Evolutionary conservation across 2,888 invertebrate species (phyloP).

Genomic region (Lottia gigantea): DNA sequence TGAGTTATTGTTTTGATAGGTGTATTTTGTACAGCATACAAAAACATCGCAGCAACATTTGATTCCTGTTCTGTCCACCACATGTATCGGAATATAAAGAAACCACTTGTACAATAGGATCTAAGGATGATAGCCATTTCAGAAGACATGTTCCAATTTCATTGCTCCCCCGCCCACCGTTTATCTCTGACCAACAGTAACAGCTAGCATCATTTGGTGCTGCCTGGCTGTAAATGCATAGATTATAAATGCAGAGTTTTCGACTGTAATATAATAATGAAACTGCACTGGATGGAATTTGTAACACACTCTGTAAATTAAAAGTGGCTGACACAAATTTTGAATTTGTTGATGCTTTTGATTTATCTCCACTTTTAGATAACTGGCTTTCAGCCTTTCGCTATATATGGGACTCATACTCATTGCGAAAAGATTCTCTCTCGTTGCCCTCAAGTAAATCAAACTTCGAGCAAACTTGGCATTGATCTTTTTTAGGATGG

Average conservation of each 20-base stretch:
- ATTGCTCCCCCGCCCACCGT: conserved; percentile 3
- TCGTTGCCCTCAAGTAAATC: no score
- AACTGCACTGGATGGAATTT: no score
- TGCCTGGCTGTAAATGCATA: neutral
- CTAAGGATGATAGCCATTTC: neutral
- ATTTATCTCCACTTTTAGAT: no score
- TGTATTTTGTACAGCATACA: neutral
- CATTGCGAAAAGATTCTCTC: no score
- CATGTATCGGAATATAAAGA: conserved; percentile 4
- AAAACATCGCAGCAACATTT: conserved; percentile 12
- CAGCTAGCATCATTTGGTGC: conserved; percentile 4
- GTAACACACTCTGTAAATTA: no score
- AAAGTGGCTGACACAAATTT: conserved; percentile 10
- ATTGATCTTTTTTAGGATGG: conserved; percentile 12
- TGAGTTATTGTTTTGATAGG: neutral
- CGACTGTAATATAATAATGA: no score
- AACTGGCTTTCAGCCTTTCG: no score
- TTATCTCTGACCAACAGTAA: conserved; percentile 10
- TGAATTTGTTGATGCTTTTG: neutral
- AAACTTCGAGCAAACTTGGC: neutral
- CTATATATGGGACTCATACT: no score
- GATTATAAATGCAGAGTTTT: conserved; percentile 13
- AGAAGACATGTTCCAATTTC: conserved; percentile 9
- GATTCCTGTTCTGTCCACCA: conserved; percentile 11
- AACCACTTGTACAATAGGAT: neutral